Conservation (phyloP, 2,797 vertebrate species). For the Melanitta fusca region DNA sequence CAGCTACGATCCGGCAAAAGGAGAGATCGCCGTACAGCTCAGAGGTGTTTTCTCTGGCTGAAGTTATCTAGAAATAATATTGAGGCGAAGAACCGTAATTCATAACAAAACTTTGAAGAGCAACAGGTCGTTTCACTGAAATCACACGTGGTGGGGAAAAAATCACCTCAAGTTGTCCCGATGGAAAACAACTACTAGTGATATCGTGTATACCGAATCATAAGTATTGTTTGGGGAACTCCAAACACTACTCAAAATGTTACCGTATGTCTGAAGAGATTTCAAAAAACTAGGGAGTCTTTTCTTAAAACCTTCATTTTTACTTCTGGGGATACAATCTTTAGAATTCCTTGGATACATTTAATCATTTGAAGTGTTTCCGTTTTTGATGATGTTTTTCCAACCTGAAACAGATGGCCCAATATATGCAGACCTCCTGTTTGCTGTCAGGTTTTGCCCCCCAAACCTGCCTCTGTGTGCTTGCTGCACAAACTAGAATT, state of each 20-base stretch:
- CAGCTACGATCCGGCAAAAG: not conserved
- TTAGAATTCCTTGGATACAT: not conserved
- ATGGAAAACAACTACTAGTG: not conserved
- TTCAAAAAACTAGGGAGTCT: not conserved
- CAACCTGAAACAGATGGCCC: not conserved
- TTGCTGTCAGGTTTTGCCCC: not conserved
- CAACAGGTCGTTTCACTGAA: conserved; percentile 49
- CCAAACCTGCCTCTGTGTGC: not conserved
- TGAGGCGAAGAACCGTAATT: conserved; percentile 30
- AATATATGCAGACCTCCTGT: not conserved
- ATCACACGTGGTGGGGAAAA: not conserved
- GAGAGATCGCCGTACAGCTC: not conserved
- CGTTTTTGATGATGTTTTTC: not conserved
- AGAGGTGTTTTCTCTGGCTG: conserved; percentile 60
- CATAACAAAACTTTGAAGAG: conserved; percentile 45
- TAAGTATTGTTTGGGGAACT: not conserved
- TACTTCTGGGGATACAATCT: not conserved
- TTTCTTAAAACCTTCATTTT: not conserved
- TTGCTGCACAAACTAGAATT: not conserved
- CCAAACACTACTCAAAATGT: not conserved
- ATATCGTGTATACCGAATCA: not conserved
- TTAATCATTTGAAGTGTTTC: not conserved
- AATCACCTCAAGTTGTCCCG: not conserved
- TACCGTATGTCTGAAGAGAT: not conserved
- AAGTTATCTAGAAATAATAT: conserved; percentile 50